These are phyloP conservation scores for Tolypeutes matacus DNA, from an alignment of 2,797 vertebrate genomes.

Conservation along the genomic window DNA sequence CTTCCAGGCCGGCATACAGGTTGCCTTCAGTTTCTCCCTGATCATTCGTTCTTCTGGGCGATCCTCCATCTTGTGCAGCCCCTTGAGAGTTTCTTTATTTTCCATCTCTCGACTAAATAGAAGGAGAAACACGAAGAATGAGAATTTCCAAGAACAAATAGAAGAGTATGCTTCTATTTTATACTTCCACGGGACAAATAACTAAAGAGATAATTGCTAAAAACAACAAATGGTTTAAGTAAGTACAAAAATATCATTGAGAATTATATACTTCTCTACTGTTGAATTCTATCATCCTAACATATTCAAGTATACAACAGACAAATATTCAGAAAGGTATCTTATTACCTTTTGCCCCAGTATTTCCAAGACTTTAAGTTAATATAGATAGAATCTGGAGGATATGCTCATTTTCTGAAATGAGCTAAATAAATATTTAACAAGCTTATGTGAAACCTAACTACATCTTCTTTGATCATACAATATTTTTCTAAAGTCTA, in stretches of 20 bases:
- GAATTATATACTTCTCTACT: not conserved
- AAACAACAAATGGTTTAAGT: slow-evolving; percentile 48
- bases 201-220: slow-evolving; percentile 32
- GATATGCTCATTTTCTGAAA: slow-evolving; percentile 22
- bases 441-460: slow-evolving; percentile 18
- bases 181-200: not conserved
- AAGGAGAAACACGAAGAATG: slow-evolving; percentile 65
- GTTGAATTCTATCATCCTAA: not conserved
- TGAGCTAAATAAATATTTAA: slow-evolving; percentile 19
- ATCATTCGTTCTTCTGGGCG: slow-evolving; percentile 95
- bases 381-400: not conserved
- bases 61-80: slow-evolving; percentile 95
- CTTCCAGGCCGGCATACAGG: slow-evolving; percentile 96
- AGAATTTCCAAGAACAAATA: slow-evolving; percentile 46
- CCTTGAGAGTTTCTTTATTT: slow-evolving; percentile 93
- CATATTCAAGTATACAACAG: not conserved
- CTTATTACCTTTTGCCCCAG: not conserved
- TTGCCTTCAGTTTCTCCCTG: slow-evolving; percentile 94
- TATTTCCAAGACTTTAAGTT: slow-evolving; percentile 27
- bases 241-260: not conserved
- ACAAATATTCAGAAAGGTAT: not conserved
- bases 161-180: not conserved
- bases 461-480: not conserved
- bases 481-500: not conserved
- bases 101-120: slow-evolving; percentile 92